Percentiles rank a stretch among this genome's conserved stretches.
Evolutionary conservation across 2,888 invertebrate species (phyloP).

Genomic region (Adela reaumurella): DNA sequence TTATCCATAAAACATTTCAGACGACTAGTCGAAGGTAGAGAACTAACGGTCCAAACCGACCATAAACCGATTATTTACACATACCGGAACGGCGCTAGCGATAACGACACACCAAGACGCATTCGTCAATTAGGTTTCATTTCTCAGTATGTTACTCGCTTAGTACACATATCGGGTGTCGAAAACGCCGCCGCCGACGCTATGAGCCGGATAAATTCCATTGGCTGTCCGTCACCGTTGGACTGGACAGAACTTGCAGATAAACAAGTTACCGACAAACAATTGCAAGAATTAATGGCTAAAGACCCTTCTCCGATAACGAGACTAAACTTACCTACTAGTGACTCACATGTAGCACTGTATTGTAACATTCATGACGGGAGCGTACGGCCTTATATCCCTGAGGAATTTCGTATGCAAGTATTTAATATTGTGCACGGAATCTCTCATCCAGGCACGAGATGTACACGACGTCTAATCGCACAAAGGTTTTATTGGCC

Average conservation of each 20-base stretch:
- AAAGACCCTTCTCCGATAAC: background rate
- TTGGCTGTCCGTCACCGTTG: background rate
- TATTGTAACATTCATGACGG: no score
- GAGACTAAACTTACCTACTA: background rate
- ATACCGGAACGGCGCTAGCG: background rate
- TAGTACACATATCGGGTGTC: background rate
- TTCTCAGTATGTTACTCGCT: background rate
- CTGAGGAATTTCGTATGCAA: no score
- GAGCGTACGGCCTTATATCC: no score
- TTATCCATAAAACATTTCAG: conserved; percentile 7
- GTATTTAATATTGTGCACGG: background rate
- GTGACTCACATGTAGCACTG: background rate
- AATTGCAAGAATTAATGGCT: background rate
- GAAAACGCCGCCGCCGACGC: background rate
- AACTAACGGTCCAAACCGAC: conserved; percentile 6
- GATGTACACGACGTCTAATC: background rate
- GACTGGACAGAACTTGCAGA: background rate
- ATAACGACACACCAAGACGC: background rate
- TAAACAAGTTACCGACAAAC: background rate
- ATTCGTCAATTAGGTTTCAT: background rate
- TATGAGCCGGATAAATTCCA: background rate
- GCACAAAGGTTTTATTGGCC: background rate
- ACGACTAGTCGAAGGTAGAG: conserved; percentile 5
- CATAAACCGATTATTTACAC: conserved; percentile 3
- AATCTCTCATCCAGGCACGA: background rate